phyloP scores from a whole-genome alignment of 2,113 vertebrate species.

The Vireo altiloquus region DNA sequence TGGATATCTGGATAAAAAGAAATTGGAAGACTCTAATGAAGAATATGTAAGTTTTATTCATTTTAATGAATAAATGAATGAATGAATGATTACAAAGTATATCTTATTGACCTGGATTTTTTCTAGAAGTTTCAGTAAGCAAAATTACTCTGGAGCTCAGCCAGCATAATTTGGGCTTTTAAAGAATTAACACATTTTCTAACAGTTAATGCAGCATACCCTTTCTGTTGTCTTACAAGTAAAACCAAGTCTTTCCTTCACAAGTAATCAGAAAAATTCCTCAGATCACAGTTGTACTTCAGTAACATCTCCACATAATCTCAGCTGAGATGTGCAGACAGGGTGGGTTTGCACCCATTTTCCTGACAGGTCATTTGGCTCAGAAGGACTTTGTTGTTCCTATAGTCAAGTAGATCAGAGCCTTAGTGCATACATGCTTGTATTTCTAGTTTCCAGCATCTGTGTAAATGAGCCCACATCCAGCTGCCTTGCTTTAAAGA shows the following conservation, averaged over 20 bases:
- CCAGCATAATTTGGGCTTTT: constrained; percentile 50
- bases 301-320: not conserved
- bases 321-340: not conserved
- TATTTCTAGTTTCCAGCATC: not conserved
- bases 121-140: not conserved
- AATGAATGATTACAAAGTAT: not conserved
- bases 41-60: constrained; percentile 86
- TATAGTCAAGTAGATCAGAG: not conserved
- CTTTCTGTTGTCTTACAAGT: not conserved
- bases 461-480: not conserved
- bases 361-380: not conserved
- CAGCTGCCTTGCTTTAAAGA: not conserved
- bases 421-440: accelerated
- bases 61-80: not conserved
- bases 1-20: constrained; percentile 86
- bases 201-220: not conserved
- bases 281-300: not conserved
- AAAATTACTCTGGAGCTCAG: constrained; percentile 25
- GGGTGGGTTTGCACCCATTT: not conserved
- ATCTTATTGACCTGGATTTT: not conserved
- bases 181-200: constrained; percentile 34
- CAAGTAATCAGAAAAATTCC: not conserved
- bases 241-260: not conserved
- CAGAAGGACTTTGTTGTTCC: not conserved
- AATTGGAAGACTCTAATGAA: constrained; percentile 85